Conservation (phyloP, 2,113 vertebrate genomes). For the Hemichromis elongatus region DNA sequence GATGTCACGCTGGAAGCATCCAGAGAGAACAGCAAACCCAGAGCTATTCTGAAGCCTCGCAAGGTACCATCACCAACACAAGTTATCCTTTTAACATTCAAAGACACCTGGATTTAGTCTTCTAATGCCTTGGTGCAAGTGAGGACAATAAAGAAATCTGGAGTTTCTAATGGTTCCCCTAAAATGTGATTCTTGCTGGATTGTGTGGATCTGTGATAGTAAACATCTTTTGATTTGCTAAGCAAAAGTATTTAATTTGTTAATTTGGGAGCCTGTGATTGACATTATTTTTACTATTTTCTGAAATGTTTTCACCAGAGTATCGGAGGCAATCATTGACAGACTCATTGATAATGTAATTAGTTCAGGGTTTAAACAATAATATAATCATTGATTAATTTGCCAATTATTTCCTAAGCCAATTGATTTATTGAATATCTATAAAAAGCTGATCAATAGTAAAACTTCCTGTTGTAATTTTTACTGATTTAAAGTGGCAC, state of each 20-base stretch:
- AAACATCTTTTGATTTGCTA: neutral
- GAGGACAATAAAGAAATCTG: too few species aligned
- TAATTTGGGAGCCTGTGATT: neutral
- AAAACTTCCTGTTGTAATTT: neutral
- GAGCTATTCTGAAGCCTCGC: slow-evolving; percentile 93
- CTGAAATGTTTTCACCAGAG: neutral
- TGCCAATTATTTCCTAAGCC: neutral
- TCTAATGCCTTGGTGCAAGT: neutral
- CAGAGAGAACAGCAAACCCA: slow-evolving; percentile 94
- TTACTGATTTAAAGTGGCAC: neutral
- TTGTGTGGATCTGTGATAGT: neutral
- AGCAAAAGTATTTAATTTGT: neutral
- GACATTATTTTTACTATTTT: neutral
- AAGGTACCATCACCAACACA: slow-evolving; percentile 56
- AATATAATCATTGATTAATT: neutral
- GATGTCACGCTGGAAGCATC: slow-evolving; percentile 94
- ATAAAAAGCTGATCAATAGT: neutral
- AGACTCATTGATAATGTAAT: neutral
- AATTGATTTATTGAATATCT: neutral
- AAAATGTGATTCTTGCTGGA: neutral
- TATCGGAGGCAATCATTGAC: neutral
- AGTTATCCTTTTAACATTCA: neutral
- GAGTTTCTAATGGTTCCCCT: too few species aligned
- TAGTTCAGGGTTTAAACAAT: neutral
- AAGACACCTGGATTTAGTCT: neutral